Conservation (phyloP, 2,888 invertebrate species). For the Tryphoninae sp. region DNA sequence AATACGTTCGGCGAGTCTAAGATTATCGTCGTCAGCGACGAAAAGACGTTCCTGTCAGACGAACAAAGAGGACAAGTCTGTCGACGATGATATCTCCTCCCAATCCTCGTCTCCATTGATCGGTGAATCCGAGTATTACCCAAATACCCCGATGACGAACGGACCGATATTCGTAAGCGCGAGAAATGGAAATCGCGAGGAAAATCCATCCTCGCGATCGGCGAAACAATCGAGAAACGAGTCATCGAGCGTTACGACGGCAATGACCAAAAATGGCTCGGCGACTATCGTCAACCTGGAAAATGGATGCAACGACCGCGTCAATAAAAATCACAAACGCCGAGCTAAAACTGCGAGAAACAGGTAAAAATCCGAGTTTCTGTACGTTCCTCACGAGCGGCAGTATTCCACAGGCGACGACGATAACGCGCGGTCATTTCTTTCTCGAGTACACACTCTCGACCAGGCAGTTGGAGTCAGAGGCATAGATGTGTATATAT, state of each 20-base stretch:
- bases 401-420: conserved; percentile 63
- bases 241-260: conserved; percentile 38
- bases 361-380: conserved; percentile 73
- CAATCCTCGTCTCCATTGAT: conserved; percentile 67
- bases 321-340: conserved; percentile 73
- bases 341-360: conserved; percentile 78
- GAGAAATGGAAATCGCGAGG: conserved; percentile 3
- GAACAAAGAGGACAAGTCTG: conserved; percentile 52
- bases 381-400: conserved; percentile 2
- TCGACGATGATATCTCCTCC: conserved; percentile 67
- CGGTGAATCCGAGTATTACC: conserved; percentile 71
- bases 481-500: neutral
- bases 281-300: conserved; percentile 47
- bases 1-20: conserved; percentile 79
- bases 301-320: conserved; percentile 62
- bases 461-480: conserved; percentile 38
- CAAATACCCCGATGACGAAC: conserved; percentile 71
- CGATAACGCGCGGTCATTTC: conserved; percentile 65
- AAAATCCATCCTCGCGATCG: conserved; percentile 32
- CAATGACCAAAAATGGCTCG: conserved; percentile 48
- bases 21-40: conserved; percentile 63
- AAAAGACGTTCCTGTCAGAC: conserved; percentile 31
- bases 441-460: conserved; percentile 54
- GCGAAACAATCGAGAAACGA: conserved; percentile 46
- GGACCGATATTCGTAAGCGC: conserved; percentile 68